These are phyloP conservation scores for Athalia cordata DNA, from an alignment of 2,888 invertebrate genomes.

Conservation along the genomic window DNA sequence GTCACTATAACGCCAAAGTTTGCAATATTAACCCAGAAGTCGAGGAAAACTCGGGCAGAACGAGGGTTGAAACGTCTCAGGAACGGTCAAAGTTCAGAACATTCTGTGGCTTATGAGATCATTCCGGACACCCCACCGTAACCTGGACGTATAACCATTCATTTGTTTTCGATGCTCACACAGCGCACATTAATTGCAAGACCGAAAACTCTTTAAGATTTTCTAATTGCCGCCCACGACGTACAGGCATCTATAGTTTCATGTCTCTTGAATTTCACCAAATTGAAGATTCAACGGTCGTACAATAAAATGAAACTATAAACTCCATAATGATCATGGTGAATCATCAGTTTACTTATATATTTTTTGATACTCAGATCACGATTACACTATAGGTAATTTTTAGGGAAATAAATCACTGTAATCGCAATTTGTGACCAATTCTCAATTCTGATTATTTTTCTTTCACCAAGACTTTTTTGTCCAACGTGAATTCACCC, in stretches of 20 bases:
- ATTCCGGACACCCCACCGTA: constrained; percentile 24
- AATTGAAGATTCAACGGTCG: background rate
- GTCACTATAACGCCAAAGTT: constrained; percentile 22
- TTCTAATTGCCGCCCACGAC: background rate
- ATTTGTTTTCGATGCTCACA: constrained; percentile 34
- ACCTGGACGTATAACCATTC: constrained; percentile 23
- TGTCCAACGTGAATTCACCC: background rate
- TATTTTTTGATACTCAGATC: too few relatives aligned
- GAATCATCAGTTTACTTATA: too few relatives aligned
- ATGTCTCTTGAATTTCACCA: background rate
- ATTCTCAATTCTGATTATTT: too few relatives aligned
- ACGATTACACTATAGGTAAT: too few relatives aligned
- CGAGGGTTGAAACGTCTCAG: constrained; percentile 5
- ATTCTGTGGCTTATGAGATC: constrained; percentile 44
- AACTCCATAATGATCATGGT: too few relatives aligned
- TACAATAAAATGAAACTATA: background rate
- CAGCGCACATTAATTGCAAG: constrained; percentile 18
- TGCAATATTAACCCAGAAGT: constrained; percentile 38
- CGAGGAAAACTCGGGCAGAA: constrained; percentile 18
- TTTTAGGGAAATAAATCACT: too few relatives aligned
- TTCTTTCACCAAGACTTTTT: background rate
- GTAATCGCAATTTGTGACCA: too few relatives aligned
- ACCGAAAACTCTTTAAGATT: constrained; percentile 9
- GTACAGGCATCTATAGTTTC: constrained; percentile 1
- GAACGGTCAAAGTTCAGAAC: constrained; percentile 37